Conservation (phyloP, 2,888 invertebrate genomes). For the Pristionchus maxplancki region DNA sequence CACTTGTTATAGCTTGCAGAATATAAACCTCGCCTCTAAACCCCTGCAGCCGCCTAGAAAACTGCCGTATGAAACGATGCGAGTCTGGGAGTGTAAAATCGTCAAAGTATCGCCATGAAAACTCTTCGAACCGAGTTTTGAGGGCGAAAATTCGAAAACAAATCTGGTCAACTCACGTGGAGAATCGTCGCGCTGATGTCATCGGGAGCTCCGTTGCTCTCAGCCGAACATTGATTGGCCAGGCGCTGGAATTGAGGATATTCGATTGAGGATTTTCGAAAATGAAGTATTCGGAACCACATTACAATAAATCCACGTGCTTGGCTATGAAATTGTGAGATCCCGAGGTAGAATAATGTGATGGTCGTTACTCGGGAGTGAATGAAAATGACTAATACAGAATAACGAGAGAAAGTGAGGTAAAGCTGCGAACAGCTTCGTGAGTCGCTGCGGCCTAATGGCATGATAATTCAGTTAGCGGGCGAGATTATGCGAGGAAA, state of each 20-base stretch:
- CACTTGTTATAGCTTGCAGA: neutral
- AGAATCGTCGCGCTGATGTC: slow-evolving; percentile 9
- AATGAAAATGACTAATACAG: too few relatives aligned
- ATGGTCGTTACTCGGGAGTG: too few relatives aligned
- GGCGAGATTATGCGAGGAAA: neutral
- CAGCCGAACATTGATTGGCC: slow-evolving; percentile 18
- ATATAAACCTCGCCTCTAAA: slow-evolving; percentile 6
- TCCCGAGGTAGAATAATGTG: neutral
- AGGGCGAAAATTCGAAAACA: neutral
- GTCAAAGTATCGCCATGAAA: neutral
- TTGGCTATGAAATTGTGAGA: neutral
- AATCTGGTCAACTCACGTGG: neutral
- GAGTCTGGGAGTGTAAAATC: neutral
- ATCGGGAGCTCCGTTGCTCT: neutral
- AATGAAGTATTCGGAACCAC: too few relatives aligned
- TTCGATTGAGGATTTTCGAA: neutral
- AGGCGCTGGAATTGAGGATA: neutral
- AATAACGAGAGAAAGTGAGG: neutral
- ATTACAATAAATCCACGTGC: too few relatives aligned
- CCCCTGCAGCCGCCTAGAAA: neutral
- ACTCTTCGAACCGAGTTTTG: neutral
- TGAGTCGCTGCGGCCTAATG: neutral
- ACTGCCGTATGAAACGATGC: neutral
- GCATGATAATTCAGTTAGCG: slow-evolving; percentile 17
- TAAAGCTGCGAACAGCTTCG: neutral